phyloP scores from a whole-genome alignment of 2,797 vertebrate species.

The Darevskia mixta region DNA sequence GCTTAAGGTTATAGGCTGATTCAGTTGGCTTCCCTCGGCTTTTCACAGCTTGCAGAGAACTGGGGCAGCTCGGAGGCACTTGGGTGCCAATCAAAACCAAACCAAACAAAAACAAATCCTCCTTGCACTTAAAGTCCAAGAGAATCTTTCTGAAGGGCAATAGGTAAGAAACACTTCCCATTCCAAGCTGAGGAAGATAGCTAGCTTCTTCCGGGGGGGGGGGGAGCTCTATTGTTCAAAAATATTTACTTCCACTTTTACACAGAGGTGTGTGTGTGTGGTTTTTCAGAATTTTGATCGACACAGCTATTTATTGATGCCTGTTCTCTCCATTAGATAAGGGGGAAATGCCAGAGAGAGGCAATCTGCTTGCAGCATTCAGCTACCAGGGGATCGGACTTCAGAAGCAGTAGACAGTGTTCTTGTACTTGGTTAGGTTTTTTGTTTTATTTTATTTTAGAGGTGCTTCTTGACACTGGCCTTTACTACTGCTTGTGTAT shows the following conservation, averaged over 20 bases:
- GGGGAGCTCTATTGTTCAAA: conserved; percentile 39
- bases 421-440: not conserved
- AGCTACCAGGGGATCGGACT: conserved; percentile 5
- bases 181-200: conserved; percentile 53
- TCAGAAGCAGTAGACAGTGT: not conserved
- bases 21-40: conserved; percentile 52
- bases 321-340: not conserved
- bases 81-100: conserved; percentile 60
- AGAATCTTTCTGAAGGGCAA: conserved; percentile 40
- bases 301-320: not conserved
- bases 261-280: not conserved
- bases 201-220: conserved; percentile 29
- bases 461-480: not conserved
- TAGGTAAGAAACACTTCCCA: conserved; percentile 51
- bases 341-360: not conserved
- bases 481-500: not conserved
- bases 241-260: conserved; percentile 33
- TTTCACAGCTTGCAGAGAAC: conserved; percentile 63
- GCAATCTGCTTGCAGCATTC: not conserved
- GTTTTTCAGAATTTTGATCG: conserved; percentile 4
- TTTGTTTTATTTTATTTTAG: not conserved
- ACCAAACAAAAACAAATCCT: conserved; percentile 66
- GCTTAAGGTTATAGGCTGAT: conserved; percentile 53
- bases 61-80: conserved; percentile 57
- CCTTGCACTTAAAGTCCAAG: conserved; percentile 59